A percentile compares a stretch with the other conserved stretches of the same genome.
Conservation (phyloP, 2,113 vertebrate species). For the Galemys pyrenaicus region DNA sequence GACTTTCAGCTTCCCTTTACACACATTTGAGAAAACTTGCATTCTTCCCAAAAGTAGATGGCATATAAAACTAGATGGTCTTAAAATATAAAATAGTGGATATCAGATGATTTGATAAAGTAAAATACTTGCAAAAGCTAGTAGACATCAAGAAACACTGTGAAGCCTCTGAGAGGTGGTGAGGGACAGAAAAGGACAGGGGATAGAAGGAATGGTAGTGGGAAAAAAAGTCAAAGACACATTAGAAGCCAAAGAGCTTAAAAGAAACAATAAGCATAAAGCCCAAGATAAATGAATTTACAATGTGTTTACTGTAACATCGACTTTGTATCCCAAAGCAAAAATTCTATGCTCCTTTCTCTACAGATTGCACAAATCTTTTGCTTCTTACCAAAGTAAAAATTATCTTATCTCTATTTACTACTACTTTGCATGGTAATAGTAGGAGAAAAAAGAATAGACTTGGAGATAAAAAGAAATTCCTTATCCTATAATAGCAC, state of each 20-base stretch:
- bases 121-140: no score
- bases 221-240: slow-evolving; percentile 63
- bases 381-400: not conserved
- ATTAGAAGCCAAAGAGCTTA: slow-evolving; percentile 43
- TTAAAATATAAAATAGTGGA: not conserved
- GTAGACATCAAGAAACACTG: no score
- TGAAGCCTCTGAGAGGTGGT: no score
- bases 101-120: no score
- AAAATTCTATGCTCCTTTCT: not conserved
- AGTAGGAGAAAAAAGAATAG: not conserved
- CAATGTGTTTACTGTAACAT: slow-evolving; percentile 40
- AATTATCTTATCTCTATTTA: slow-evolving; percentile 61
- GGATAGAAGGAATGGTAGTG: no score
- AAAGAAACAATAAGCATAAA: slow-evolving; percentile 66
- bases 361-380: no score
- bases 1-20: not conserved
- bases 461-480: no score
- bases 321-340: slow-evolving; percentile 62
- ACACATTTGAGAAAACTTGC: not conserved
- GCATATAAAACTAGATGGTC: not conserved
- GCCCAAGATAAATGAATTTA: slow-evolving; percentile 29
- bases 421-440: slow-evolving; percentile 55
- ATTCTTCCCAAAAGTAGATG: not conserved
- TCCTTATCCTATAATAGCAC: no score
- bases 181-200: no score